These are phyloP conservation scores for Saccopteryx bilineata DNA, from an alignment of 2,113 vertebrate genomes.

Conservation along the genomic window DNA sequence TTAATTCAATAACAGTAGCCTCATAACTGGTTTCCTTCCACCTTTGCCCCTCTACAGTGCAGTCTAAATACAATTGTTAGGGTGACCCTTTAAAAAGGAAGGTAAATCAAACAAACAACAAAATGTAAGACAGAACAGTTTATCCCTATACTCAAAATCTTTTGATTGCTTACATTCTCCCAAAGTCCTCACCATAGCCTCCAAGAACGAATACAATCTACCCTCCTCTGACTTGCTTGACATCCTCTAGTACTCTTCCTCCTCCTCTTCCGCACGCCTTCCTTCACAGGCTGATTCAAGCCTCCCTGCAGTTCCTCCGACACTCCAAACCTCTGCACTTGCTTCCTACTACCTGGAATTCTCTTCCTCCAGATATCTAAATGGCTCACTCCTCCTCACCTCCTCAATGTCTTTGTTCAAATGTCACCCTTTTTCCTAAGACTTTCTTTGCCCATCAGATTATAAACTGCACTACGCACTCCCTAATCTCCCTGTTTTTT, in stretches of 20 bases:
- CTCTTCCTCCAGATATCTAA: not conserved
- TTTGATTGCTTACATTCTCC: not conserved
- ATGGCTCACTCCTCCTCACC: not conserved
- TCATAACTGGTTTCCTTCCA: constrained; percentile 1
- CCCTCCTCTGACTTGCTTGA: not conserved
- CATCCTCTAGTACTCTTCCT: not conserved
- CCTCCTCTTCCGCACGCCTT: not conserved
- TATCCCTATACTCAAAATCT: not conserved
- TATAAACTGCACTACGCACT: not conserved
- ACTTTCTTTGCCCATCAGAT: not conserved
- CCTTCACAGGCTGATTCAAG: not conserved
- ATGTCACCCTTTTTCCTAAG: constrained; percentile 7
- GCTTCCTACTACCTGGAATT: not conserved
- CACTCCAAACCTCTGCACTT: not conserved
- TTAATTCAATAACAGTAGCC: not conserved
- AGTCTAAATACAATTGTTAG: not conserved
- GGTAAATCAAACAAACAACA: not conserved
- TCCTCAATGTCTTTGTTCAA: constrained; percentile 3
- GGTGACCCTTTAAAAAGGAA: not conserved
- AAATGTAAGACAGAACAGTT: not conserved
- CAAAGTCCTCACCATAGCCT: not conserved
- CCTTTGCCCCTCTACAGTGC: not conserved
- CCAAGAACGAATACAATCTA: not conserved
- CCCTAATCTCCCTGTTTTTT: not conserved
- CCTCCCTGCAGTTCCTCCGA: not conserved